Evolutionary conservation across 2,113 vertebrate species (phyloP), one percentile per base, ranked within the genome.

Genomic region (Pteronura brasiliensis): DNA sequence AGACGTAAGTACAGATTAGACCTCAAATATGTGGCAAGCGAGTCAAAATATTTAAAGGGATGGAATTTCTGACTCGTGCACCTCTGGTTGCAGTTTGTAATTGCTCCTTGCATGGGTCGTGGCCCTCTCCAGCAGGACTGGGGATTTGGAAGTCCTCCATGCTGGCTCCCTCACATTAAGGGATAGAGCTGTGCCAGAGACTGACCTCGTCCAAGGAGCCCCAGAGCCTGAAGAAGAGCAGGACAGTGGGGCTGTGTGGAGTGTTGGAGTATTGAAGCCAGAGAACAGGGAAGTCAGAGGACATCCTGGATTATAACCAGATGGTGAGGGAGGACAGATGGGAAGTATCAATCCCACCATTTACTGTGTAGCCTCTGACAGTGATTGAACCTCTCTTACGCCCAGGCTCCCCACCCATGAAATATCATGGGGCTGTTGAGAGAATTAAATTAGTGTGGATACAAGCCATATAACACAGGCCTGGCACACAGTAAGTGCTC

Each of bases 1-100:
- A 96, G 77, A 88, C 17, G 9, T 93, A 97, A 97, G 88, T 96
- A 96, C 6, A 95, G 81, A 93, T 81, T 80, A 90, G 88, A 90
- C 52, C 82, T 95, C 93, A 90, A 90, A 79, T 69, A 94, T 74
- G 87, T 96, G 88, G 27, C 93, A 93, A 95, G 65, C 34, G 21
- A 96, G 83, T 96, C 93, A 96, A 96, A 97, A 94, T 97, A 98
- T 83, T 96, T 88, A 90, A 83, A 55, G 61, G 71, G 69, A 96
- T 86, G 72, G 74, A 91, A 82, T 44, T 85, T 97, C 94, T 92
- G 93, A 96, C 89, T 76, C 57, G 42, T 36, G 39, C 6, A 71
- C 82, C 74, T 94, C 67, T 88, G 52, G 85, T 52, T 85, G 36
- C 59, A 86, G 88, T 63, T 96, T 94, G 47, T 97, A 80, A 97